Evolutionary conservation across 2,888 invertebrate genomes (phyloP), one percentile per base, ranked within the genome.

Genomic region (Harmothoe impar): DNA sequence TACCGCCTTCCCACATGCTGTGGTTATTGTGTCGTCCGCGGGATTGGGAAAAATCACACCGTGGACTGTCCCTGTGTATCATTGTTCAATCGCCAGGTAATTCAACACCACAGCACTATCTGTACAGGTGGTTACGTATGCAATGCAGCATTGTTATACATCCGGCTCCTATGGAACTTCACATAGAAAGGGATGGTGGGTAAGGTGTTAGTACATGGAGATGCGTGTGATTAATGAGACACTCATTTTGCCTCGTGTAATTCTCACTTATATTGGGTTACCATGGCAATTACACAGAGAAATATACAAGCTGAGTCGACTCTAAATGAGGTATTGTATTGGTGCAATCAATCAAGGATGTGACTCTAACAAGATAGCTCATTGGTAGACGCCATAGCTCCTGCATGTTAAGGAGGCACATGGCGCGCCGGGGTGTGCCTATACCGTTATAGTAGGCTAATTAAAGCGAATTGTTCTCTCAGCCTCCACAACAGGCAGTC

Each of bases 231-330:
- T 62, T 62, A 62, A 62, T n/a, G 62, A 62, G n/a, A 62, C 62
- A 3, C 23, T 62, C 20, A 62, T n/a, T 62, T n/a, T 62, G 62
- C n/a, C 23, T 1, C n/a, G 12, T 62, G n/a, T 62, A 62, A 62
- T 62, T 62, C n/a, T n/a, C n/a, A n/a, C 62, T n/a, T n/a, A 62
- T 62, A n/a, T n/a, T 62, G 62, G 72, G 72, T 72, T 72, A 15
- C 29, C 72, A n/a, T 29, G 29, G 72, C 29, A 72, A 72, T 72
- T 29, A 72, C 72, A 72, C 31, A 72, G 72, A 29, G 72, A 72
- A 29, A 29, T 72, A 72, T 72, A 72, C 31, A 72, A n/a, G 72
- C 12, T 72, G 72, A 72, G 29, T 25, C 15, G 72, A 29, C 15
- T 72, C n/a, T 72, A 29, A 72, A 72, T 72, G 72, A 29, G 72